Percentiles rank a stretch among this genome's conserved stretches.
phyloP scores from a whole-genome alignment of 2,113 vertebrate genomes.

The Phalacrocorax aristotelis region DNA sequence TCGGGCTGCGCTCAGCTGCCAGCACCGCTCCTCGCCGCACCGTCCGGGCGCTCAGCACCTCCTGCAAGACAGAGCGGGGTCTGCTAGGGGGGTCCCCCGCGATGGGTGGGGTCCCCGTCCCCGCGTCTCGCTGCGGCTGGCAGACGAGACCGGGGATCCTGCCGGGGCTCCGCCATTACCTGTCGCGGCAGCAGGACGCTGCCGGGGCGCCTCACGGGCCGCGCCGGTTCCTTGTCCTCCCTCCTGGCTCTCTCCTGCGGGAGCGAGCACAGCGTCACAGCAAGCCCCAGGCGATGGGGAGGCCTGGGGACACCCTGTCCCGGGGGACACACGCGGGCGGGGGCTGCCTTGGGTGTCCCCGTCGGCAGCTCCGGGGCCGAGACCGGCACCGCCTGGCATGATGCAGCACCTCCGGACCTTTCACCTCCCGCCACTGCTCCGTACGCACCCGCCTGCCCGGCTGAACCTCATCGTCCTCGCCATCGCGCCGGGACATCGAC shows the following conservation, averaged over 20 bases:
- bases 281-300: accelerated
- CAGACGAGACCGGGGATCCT: accelerated
- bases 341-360: not conserved
- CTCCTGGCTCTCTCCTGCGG: not conserved
- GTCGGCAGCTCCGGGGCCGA: not conserved
- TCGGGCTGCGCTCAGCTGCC: too few species aligned
- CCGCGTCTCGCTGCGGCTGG: not conserved
- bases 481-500: not conserved
- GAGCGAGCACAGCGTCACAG: accelerated
- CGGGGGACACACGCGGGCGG: accelerated
- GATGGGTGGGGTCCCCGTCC: not conserved
- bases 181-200: accelerated
- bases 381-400: accelerated
- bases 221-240: not conserved
- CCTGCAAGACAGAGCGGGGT: not conserved
- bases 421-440: not conserved
- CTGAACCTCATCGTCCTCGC: not conserved
- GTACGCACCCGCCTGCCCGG: not conserved
- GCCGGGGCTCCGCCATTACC: not conserved
- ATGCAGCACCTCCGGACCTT: not conserved
- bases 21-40: too few species aligned
- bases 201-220: accelerated
- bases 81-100: not conserved
- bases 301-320: not conserved
- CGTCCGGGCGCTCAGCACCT: not conserved